Base-by-base conservation (phyloP, 2,888 invertebrate species). In the Drosophila setosimentum region DNA sequence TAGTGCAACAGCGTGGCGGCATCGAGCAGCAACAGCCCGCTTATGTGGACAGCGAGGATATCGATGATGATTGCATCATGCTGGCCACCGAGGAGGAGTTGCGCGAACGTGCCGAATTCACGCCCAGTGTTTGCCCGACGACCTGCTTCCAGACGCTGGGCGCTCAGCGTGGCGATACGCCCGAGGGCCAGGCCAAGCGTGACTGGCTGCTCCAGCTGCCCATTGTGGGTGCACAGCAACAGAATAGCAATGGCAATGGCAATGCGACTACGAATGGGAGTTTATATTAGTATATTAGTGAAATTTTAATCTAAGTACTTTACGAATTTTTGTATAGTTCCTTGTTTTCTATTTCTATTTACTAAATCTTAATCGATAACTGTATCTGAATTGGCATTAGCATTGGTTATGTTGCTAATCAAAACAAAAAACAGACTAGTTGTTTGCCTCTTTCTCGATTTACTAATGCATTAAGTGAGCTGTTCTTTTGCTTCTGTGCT, bases 51-150 rank as follows among this genome's bases (percentile, higher is more conserved):
- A 88, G 84, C 42, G 91, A 91, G 6, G 91, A 91, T 21, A 91
- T 90, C 24, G 91, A 92, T 51, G 92, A 92, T n/a, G 91, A 92
- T 51, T 91, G 88, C 66, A 87, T 91, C 51, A 77, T 92, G 73
- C 70, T 91, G 53, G 91, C 87, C 65, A 91, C 89, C 37, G 92
- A 92, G 54, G 92, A 92, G 65, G 92, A 92, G 65, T 64, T 85
- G 27, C 87, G 90, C 18, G 92, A 92, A 73, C 82, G 89, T 5
- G 91, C 91, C 61, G 92, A 92, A 60, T 91, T 91, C 63, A 91
- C 91, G 45, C 92, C 92, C 33, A 91, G 91, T 75, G 89, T 92
- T 63, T 87, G 88, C 58, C 80, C 89, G 27, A 91, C 84, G 63
- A 91, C 84, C 80, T 92, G 92, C 71, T 89, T 92, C 57, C 90